Base-by-base conservation (phyloP, 2,888 invertebrate genomes). In the Calephelis perditalis region DNA sequence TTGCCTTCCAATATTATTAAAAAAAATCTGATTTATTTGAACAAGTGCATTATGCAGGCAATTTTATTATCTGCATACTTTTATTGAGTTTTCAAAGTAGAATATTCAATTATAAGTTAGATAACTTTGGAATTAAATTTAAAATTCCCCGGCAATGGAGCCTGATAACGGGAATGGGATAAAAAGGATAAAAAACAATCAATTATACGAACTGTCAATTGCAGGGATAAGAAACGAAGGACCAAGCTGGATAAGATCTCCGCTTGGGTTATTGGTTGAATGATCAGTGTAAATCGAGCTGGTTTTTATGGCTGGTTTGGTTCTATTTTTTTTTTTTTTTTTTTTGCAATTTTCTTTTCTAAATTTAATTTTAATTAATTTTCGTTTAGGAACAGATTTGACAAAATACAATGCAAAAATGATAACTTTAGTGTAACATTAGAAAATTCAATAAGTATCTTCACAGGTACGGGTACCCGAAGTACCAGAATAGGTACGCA, bases 181-280 rank as follows among this genome's bases (percentile, higher is more conserved):
- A 26, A 52, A 40, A 52, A 52, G 52, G 52, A 52, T 52, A 79
- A 75, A 82, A 86, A 84, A 81, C 79, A 82, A 86, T 82, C 87
- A 88, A 89, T 88, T 87, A 88, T 79, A 71, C 69, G 77, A 84
- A 76, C 86, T 89, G 89, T 87, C 89, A 86, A 65, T 68, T 69
- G 71, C 88, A 87, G 84, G 74, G 73, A 76, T 75, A 70, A 74
- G 72, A 62, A 71, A 62, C 40, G 40, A 64, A 68, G 67, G 68
- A 68, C 65, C 59, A 69, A 70, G 69, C 70, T 69, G 63, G 65
- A 68, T 55, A 65, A 63, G 63, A 66, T 63, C 62, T 62, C 65
- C 61, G 55, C 36, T 49, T 59, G 59, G 43, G 58, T 44, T 57
- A 64, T 63, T 60, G 60, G 60, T 59, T 45, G 36, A 52, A 45